A percentile compares a stretch with the other conserved stretches of the same genome.
Conservation (phyloP, 2,113 vertebrate genomes). For the Lophius piscatorius region DNA sequence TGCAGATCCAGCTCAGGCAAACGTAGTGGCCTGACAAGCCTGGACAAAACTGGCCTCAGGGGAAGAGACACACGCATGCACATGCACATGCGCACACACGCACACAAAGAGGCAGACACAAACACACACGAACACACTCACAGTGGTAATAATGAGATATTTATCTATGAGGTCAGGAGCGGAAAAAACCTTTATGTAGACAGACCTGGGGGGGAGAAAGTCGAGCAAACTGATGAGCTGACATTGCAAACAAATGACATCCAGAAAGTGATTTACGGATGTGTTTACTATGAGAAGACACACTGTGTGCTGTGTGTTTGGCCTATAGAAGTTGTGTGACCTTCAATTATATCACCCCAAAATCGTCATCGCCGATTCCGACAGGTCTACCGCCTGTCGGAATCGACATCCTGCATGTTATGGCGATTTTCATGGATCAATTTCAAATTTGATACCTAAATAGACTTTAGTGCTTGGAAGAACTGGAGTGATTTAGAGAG, state of each 20-base stretch:
- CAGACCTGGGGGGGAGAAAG: conserved; percentile 35
- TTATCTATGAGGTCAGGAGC: conserved; percentile 45
- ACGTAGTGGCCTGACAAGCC: conserved; percentile 57
- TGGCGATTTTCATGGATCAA: too few relatives aligned
- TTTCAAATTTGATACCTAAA: too few relatives aligned
- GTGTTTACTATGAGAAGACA: conserved; percentile 10
- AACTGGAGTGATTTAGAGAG: too few relatives aligned
- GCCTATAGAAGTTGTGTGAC: conserved; percentile 14
- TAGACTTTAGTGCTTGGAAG: too few relatives aligned
- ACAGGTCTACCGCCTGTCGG: too few relatives aligned
- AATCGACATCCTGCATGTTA: too few relatives aligned
- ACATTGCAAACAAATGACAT: conserved; percentile 51
- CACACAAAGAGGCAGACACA: conserved; percentile 5
- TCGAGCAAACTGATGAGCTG: conserved; percentile 64
- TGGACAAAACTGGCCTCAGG: conserved; percentile 57
- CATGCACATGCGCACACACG: conserved; percentile 22
- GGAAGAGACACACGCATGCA: conserved; percentile 37
- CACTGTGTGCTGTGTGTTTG: conserved; percentile 7
- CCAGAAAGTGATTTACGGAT: conserved; percentile 36
- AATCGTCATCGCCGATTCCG: conserved; percentile 21
- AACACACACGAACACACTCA: conserved; percentile 12
- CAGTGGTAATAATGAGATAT: conserved; percentile 54
- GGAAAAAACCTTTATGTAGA: conserved; percentile 32
- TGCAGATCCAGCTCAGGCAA: conserved; percentile 34
- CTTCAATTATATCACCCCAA: too few relatives aligned